Evolutionary conservation across 2,888 invertebrate species (phyloP).

Genomic region (Sicus ferrugineus): DNA sequence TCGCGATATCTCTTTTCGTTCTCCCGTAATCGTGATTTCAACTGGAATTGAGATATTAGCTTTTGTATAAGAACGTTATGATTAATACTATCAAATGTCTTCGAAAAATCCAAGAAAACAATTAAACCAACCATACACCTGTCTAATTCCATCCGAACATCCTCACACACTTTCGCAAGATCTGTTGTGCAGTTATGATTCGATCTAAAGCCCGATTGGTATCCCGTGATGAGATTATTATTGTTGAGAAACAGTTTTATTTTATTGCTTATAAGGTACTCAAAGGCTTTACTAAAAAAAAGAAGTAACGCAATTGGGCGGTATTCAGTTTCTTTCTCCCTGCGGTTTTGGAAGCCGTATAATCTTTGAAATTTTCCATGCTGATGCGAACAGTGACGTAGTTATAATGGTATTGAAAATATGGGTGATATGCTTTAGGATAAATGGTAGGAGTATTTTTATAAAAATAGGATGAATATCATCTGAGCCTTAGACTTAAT

Average conservation of each 20-base stretch:
- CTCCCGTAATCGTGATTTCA: too few species aligned
- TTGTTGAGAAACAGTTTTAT: too few species aligned
- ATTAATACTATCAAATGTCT: neutral
- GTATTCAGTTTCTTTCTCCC: neutral
- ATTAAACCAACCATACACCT: too few species aligned
- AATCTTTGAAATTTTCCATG: neutral
- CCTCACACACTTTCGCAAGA: too few species aligned
- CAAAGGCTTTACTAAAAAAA: neutral
- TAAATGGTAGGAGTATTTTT: neutral
- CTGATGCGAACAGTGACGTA: neutral
- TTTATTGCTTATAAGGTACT: too few species aligned
- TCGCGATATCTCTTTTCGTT: too few species aligned
- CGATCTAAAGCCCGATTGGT: too few species aligned
- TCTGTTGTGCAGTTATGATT: too few species aligned
- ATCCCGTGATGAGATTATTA: too few species aligned
- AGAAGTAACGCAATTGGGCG: neutral
- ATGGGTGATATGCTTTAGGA: neutral
- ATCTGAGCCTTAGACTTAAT: neutral
- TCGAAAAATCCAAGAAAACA: neutral
- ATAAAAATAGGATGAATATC: neutral
- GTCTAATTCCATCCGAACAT: too few species aligned
- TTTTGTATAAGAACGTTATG: neutral
- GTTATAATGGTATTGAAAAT: neutral
- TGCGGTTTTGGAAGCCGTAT: neutral
- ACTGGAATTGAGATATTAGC: too few species aligned